phyloP scores from a whole-genome alignment of 2,888 invertebrate genomes.

The Cantharis rufa region DNA sequence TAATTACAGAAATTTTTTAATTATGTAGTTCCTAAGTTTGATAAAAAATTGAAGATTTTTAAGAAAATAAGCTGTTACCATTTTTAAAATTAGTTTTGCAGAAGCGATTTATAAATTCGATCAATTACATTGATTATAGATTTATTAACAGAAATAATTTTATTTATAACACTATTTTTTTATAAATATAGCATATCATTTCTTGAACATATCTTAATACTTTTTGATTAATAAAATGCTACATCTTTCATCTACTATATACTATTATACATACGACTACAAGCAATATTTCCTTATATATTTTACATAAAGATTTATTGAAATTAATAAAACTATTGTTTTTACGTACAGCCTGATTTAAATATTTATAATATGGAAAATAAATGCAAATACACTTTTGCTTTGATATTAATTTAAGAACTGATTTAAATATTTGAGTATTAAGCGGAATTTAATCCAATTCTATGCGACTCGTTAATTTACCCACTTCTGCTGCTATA shows the following conservation, averaged over 20 bases:
- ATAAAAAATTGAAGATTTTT: too few species aligned
- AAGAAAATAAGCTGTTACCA: too few species aligned
- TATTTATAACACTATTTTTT: too few species aligned
- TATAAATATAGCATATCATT: too few species aligned
- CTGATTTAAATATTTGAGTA: conserved; percentile 40
- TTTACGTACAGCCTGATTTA: neutral
- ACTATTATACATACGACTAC: neutral
- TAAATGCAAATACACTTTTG: conserved; percentile 24
- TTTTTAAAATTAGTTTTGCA: too few species aligned
- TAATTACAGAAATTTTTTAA: too few species aligned
- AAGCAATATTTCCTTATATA: neutral
- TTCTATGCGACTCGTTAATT: conserved; percentile 28
- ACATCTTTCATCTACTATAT: neutral
- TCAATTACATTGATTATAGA: too few species aligned
- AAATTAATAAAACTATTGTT: neutral
- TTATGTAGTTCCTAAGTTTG: too few species aligned
- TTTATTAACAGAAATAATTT: too few species aligned
- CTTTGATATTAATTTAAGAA: conserved; percentile 34
- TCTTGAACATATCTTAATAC: neutral
- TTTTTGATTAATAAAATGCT: neutral
- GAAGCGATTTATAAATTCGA: too few species aligned
- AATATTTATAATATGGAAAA: conserved; percentile 9
- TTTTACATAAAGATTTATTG: neutral
- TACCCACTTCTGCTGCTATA: conserved; percentile 11
- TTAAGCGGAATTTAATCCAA: conserved; percentile 35